Evolutionary conservation across 2,888 invertebrate species (phyloP).

Genomic region (Pristionchus exspectatus): DNA sequence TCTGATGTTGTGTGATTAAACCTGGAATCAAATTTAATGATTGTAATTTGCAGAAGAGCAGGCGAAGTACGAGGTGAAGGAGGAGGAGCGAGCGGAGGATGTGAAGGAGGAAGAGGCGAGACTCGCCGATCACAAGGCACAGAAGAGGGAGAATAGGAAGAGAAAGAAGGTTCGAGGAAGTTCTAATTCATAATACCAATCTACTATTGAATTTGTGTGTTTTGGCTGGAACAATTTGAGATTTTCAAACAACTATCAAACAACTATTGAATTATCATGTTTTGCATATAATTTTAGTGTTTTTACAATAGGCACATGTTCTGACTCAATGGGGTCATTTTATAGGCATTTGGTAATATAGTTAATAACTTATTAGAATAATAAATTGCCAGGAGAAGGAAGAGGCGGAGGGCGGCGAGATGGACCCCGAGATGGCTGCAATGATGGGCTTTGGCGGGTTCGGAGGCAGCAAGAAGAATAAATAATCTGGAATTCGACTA

Average conservation of each 20-base stretch:
- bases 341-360: background rate
- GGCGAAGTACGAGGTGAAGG: conserved; percentile 91
- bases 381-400: conserved; percentile 1
- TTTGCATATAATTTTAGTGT: background rate
- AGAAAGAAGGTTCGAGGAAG: conserved; percentile 55
- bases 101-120: conserved; percentile 88
- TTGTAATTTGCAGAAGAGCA: conserved; percentile 61
- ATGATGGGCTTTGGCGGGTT: conserved; percentile 97
- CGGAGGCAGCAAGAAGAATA: conserved; percentile 80
- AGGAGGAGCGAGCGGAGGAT: conserved; percentile 82
- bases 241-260: too few relatives aligned
- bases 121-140: conserved; percentile 89
- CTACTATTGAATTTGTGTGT: background rate
- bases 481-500: background rate
- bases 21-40: background rate
- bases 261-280: background rate
- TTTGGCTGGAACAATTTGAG: background rate
- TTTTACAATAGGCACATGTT: background rate
- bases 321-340: too few relatives aligned
- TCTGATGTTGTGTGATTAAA: background rate
- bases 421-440: conserved; percentile 86
- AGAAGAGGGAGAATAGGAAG: conserved; percentile 64
- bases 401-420: conserved; percentile 81
- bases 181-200: background rate
- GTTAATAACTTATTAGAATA: background rate